phyloP scores from a whole-genome alignment of 53 echinoderm and acorn worm genomes.

The Stichopus horrens region DNA sequence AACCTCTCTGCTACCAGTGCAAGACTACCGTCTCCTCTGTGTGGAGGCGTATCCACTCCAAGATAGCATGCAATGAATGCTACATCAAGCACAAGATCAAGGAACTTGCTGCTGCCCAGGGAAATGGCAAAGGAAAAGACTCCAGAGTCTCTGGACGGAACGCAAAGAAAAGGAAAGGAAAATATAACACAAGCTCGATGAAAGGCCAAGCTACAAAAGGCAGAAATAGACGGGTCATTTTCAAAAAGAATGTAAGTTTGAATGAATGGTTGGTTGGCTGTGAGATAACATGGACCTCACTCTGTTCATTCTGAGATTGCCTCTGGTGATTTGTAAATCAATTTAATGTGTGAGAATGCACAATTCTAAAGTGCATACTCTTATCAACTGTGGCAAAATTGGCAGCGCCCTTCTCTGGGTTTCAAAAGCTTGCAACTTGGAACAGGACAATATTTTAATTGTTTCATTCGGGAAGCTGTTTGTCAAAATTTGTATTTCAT shows the following conservation, averaged over 20 bases:
- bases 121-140: constrained; percentile 56
- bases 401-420: too few species aligned
- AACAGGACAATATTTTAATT: too few species aligned
- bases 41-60: constrained; percentile 73
- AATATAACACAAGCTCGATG: constrained; percentile 67
- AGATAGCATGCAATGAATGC: constrained; percentile 71
- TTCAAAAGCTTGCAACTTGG: too few species aligned
- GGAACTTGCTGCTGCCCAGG: constrained; percentile 57
- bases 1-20: constrained; percentile 76
- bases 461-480: too few species aligned
- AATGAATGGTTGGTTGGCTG: too few species aligned
- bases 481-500: too few species aligned
- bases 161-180: constrained; percentile 73
- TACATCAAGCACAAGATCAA: constrained; percentile 53
- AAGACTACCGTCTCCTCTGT: constrained; percentile 79
- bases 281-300: too few species aligned
- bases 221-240: constrained; percentile 83
- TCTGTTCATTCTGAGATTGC: too few species aligned
- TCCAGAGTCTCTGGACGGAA: constrained; percentile 66
- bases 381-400: too few species aligned
- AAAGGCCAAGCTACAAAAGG: constrained; percentile 94
- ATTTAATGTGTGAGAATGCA: too few species aligned
- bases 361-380: too few species aligned
- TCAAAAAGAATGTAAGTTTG: constrained; percentile 82
- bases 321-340: too few species aligned